Percentiles rank a stretch among this genome's conserved stretches.
These are phyloP conservation scores for Penaeus japonicus DNA, from an alignment of 1,140 invertebrate species.

Conservation along the genomic window DNA sequence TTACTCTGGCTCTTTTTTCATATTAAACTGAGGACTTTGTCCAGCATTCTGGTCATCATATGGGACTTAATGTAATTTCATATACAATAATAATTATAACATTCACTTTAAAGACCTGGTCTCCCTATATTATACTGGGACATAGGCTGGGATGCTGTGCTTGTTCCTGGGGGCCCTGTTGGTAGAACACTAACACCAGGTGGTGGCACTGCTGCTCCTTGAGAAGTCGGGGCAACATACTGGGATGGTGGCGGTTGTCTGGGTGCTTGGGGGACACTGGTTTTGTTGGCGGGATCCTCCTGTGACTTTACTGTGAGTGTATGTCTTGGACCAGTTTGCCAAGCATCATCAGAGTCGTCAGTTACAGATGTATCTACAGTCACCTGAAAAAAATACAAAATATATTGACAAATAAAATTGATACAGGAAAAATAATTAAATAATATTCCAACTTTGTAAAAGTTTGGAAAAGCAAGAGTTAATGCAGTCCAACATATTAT, in stretches of 20 bases:
- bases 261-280: constrained; percentile 29
- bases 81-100: too few species aligned
- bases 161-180: constrained; percentile 3
- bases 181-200: constrained; percentile 39
- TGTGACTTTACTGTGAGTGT: constrained; percentile 76
- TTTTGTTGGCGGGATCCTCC: constrained; percentile 68
- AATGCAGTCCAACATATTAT: background rate
- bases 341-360: constrained; percentile 75
- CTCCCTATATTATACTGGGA: constrained; percentile 27
- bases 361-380: constrained; percentile 77
- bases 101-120: background rate
- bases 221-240: constrained; percentile 26
- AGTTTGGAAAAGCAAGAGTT: background rate
- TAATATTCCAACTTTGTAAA: too few species aligned
- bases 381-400: constrained; percentile 67
- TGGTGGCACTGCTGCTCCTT: constrained; percentile 13
- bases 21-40: too few species aligned
- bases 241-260: constrained; percentile 34
- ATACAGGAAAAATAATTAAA: background rate
- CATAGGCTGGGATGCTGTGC: background rate
- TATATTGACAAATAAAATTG: background rate
- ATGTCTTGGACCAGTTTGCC: constrained; percentile 78
- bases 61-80: too few species aligned
- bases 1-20: too few species aligned
- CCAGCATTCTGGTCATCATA: too few species aligned